Percentiles rank a stretch among this genome's conserved stretches.
Conservation (phyloP, 2,797 vertebrate genomes). For the Platalea minor region DNA sequence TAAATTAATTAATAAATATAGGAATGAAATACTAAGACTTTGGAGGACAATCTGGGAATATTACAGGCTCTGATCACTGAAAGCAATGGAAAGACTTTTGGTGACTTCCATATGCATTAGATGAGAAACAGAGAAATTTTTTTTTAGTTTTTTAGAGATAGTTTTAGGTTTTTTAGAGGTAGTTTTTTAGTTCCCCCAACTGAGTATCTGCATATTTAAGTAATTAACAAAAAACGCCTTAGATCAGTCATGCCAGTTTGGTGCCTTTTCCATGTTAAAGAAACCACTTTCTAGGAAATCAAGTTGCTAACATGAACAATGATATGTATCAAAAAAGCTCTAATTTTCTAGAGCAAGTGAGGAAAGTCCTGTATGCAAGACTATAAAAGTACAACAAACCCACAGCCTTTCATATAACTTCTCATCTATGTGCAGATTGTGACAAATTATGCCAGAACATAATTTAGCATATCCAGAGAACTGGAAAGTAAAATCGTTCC, state of each 20-base stretch:
- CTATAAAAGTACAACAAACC: not conserved
- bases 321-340: not conserved
- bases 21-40: not conserved
- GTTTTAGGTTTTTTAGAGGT: too few relatives aligned
- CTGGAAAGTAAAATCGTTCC: not conserved
- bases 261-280: not conserved
- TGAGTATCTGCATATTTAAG: not conserved
- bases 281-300: not conserved
- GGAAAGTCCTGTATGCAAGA: not conserved
- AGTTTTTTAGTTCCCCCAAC: not conserved
- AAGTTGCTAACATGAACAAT: not conserved
- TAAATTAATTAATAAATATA: not conserved
- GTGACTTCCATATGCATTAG: not conserved
- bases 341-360: not conserved
- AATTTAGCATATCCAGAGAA: not conserved
- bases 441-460: not conserved
- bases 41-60: not conserved
- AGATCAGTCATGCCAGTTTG: not conserved
- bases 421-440: not conserved
- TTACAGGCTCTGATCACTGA: not conserved
- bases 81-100: not conserved
- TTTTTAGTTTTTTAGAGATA: not conserved
- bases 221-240: not conserved
- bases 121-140: not conserved
- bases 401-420: not conserved